phyloP scores from a whole-genome alignment of 1,140 invertebrate genomes.

The Nylanderia fulva region DNA sequence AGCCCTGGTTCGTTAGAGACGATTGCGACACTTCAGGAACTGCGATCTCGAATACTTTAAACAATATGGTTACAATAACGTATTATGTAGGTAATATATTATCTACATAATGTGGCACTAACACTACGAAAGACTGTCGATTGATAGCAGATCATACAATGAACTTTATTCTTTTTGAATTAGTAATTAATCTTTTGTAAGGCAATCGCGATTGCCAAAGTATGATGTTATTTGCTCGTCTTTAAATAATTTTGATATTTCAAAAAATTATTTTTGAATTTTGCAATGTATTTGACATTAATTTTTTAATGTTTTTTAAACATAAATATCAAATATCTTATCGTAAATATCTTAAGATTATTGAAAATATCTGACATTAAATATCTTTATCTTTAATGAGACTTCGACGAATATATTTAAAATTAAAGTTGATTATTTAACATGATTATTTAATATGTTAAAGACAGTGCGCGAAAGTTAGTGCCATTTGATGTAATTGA shows the following conservation, averaged over 20 bases:
- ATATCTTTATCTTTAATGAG: background rate
- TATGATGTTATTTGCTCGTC: background rate
- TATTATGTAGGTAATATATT: background rate
- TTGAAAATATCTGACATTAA: background rate
- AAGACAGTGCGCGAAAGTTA: background rate
- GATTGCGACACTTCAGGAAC: constrained; percentile 52
- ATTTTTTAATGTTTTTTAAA: background rate
- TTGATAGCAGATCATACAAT: background rate
- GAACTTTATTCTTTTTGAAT: background rate
- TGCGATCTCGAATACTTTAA: constrained; percentile 55
- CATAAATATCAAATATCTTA: background rate
- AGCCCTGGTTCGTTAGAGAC: constrained; percentile 48
- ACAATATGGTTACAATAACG: background rate
- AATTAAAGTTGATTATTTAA: constrained; percentile 24
- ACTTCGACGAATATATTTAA: background rate
- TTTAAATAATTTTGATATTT: background rate
- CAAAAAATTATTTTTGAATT: background rate
- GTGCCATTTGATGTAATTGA: too few relatives aligned
- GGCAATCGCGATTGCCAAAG: background rate
- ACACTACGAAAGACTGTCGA: background rate
- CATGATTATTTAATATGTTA: background rate
- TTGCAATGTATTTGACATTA: background rate
- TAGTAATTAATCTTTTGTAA: background rate
- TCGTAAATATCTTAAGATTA: background rate
- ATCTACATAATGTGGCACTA: background rate